A percentile compares a stretch with the other conserved stretches of the same genome.
phyloP scores from a whole-genome alignment of 2,797 vertebrate species.

The Hybognathus amarus region DNA sequence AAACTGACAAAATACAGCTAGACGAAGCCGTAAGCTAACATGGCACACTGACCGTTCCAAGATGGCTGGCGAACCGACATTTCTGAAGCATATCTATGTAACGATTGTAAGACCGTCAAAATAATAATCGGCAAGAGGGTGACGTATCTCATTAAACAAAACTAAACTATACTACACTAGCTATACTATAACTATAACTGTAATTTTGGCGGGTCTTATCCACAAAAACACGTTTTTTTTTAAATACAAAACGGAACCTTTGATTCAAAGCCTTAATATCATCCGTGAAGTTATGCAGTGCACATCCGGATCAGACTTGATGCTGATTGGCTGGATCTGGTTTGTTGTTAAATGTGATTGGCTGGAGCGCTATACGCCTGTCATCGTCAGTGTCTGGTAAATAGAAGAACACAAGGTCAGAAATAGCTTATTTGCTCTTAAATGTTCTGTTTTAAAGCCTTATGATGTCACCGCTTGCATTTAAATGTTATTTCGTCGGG shows the following conservation, averaged over 20 bases:
- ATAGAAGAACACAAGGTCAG: conserved; percentile 79
- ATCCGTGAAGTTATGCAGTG: not conserved
- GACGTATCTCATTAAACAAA: too few relatives aligned
- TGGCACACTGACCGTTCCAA: too few relatives aligned
- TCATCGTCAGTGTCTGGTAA: conserved; percentile 39
- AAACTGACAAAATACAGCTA: not conserved
- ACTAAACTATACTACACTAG: not conserved
- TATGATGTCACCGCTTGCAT: not conserved
- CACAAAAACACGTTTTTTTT: not conserved
- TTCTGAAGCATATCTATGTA: too few relatives aligned
- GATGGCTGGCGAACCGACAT: too few relatives aligned
- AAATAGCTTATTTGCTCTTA: conserved; percentile 23
- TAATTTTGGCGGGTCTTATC: not conserved
- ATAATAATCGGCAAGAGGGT: not conserved
- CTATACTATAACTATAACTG: not conserved
- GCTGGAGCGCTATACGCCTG: conserved; percentile 61
- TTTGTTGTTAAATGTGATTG: conserved; percentile 72
- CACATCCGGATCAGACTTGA: conserved; percentile 27
- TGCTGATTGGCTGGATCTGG: conserved; percentile 68
- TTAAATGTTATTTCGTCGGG: not conserved
- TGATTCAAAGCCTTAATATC: not conserved
- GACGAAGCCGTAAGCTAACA: too few relatives aligned
- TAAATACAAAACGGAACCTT: conserved; percentile 44
- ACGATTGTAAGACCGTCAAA: not conserved
- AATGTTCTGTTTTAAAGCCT: not conserved